phyloP scores from a whole-genome alignment of 2,797 vertebrate genomes.

The Iguana delicatissima region DNA sequence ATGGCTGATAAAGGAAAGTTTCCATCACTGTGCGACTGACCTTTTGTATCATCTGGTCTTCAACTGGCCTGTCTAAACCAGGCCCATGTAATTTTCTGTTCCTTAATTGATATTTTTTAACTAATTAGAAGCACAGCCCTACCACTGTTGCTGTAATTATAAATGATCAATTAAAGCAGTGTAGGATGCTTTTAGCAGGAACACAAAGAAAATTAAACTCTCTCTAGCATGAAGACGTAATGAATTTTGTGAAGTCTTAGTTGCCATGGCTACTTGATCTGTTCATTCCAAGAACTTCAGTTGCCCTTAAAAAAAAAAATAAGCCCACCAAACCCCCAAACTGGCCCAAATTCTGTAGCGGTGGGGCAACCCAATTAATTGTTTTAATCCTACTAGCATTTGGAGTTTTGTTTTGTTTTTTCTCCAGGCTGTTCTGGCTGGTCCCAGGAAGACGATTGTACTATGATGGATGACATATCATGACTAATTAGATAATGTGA shows the following conservation, averaged over 20 bases:
- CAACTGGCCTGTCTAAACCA: constrained; percentile 38
- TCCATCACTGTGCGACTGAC: constrained; percentile 25
- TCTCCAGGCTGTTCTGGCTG: constrained; percentile 50
- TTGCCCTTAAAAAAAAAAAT: background rate
- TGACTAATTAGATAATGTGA: constrained; percentile 74
- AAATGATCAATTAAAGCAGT: constrained; percentile 55
- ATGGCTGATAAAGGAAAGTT: constrained; percentile 21
- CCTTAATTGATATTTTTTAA: constrained; percentile 55
- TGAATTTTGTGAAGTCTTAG: constrained; percentile 48
- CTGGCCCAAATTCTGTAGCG: constrained; percentile 5
- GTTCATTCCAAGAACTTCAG: constrained; percentile 38
- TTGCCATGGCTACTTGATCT: constrained; percentile 47
- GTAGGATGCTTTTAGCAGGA: constrained; percentile 55
- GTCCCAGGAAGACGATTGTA: constrained; percentile 56
- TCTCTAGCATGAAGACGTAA: constrained; percentile 35
- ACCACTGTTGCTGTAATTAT: constrained; percentile 47
- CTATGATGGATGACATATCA: constrained; percentile 59
- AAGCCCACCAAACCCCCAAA: background rate
- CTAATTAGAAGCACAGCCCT: background rate
- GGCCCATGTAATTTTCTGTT: constrained; percentile 40
- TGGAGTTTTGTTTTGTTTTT: constrained; percentile 1
- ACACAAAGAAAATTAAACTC: constrained; percentile 55
- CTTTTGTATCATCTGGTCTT: constrained; percentile 33
- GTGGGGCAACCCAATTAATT: background rate
- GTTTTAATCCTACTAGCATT: constrained; percentile 12